phyloP scores from a whole-genome alignment of 2,888 invertebrate species.

The Cremastinae sp. region DNA sequence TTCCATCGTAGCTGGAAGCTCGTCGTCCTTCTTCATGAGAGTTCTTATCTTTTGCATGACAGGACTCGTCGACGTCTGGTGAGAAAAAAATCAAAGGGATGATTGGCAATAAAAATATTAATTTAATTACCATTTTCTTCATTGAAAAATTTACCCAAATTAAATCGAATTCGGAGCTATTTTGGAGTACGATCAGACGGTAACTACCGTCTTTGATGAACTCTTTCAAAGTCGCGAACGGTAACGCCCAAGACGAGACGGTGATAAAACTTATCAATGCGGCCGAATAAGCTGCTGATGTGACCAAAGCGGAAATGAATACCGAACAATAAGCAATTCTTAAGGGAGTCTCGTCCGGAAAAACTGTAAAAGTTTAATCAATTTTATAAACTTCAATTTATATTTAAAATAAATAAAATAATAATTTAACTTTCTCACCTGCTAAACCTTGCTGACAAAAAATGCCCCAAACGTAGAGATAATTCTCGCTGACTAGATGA shows the following conservation, averaged over 20 bases:
- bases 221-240: constrained; percentile 70
- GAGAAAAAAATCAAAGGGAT: constrained; percentile 22
- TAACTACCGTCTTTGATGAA: constrained; percentile 70
- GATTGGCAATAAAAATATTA: neutral
- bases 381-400: neutral
- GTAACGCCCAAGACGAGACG: constrained; percentile 57
- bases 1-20: constrained; percentile 62
- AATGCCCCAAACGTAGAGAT: constrained; percentile 68
- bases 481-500: constrained; percentile 58
- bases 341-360: constrained; percentile 65
- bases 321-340: constrained; percentile 70
- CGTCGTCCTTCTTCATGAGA: constrained; percentile 60
- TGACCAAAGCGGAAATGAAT: constrained; percentile 69
- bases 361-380: constrained; percentile 61
- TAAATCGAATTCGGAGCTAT: constrained; percentile 69
- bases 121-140: too few species aligned
- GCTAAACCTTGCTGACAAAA: constrained; percentile 71
- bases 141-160: constrained; percentile 67
- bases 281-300: constrained; percentile 71
- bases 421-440: constrained; percentile 56
- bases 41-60: constrained; percentile 59
- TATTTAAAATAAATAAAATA: neutral
- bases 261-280: constrained; percentile 62
- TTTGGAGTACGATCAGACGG: constrained; percentile 65
- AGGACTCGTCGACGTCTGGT: constrained; percentile 60